phyloP scores from a whole-genome alignment of 2,113 vertebrate genomes.

The human (Homo sapiens) region GRCh38 chr17:34569001-34569500 shows the following conservation, averaged over 20 bases:
- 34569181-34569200: constrained; percentile 80
- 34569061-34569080: neutral
- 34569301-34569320: constrained; percentile 74
- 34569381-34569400: constrained; percentile 39
- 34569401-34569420: constrained; percentile 22
- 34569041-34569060: neutral
- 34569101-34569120: neutral
- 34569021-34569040: no score
- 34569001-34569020: neutral
- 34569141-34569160: constrained; percentile 20
- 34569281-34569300: constrained; percentile 63
- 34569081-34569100: neutral
- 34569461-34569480: neutral
- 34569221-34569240: constrained; percentile 77
- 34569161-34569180: constrained; percentile 20
- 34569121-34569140: neutral
- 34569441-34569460: neutral
- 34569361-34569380: constrained; percentile 60
- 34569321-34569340: constrained; percentile 79
- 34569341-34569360: constrained; percentile 73
- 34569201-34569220: constrained; percentile 74
- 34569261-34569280: constrained; percentile 40
- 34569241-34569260: constrained; percentile 62
- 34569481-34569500: neutral
- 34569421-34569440: neutral